Percentiles rank a stretch among this genome's conserved stretches.
Conservation (phyloP, 23 tunicate genomes). For the Ascidia mentula region DNA sequence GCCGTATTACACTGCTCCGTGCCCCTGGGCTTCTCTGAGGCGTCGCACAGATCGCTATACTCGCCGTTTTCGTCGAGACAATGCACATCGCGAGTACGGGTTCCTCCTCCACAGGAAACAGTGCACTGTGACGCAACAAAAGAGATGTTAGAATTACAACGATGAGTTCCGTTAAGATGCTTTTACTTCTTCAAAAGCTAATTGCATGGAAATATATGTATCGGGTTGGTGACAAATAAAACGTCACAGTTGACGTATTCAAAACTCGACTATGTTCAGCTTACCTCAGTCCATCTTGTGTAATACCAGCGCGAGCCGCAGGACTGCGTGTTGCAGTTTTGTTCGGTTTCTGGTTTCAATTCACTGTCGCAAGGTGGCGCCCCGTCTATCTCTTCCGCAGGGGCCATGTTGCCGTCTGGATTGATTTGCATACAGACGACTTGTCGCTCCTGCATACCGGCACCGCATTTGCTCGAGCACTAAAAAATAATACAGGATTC, state of each 20-base stretch:
- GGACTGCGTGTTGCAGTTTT: conserved; percentile 64
- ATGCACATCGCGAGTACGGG: conserved; percentile 52
- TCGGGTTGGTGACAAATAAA: not conserved
- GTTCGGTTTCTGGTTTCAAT: conserved; percentile 63
- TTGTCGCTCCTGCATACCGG: conserved; percentile 56
- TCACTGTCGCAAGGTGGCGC: conserved; percentile 17
- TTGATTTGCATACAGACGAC: conserved; percentile 46
- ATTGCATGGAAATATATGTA: not conserved
- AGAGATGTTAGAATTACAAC: not conserved
- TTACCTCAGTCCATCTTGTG: conserved; percentile 76
- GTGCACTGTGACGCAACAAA: conserved; percentile 53
- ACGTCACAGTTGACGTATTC: not conserved
- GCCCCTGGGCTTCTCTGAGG: conserved; percentile 28
- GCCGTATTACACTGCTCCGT: conserved; percentile 74
- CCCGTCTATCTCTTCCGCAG: not conserved
- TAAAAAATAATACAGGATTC: conserved; percentile 26
- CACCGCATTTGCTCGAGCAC: conserved; percentile 87
- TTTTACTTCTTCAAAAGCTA: not conserved
- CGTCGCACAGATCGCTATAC: conserved; percentile 49
- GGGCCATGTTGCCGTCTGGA: conserved; percentile 51
- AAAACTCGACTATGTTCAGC: too few relatives aligned
- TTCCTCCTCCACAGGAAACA: conserved; percentile 75
- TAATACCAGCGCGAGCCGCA: conserved; percentile 89
- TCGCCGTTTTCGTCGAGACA: conserved; percentile 61
- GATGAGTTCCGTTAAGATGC: too few relatives aligned